Conservation (phyloP, 1,140 invertebrate genomes). For the Pygmarrhopalites habei region DNA sequence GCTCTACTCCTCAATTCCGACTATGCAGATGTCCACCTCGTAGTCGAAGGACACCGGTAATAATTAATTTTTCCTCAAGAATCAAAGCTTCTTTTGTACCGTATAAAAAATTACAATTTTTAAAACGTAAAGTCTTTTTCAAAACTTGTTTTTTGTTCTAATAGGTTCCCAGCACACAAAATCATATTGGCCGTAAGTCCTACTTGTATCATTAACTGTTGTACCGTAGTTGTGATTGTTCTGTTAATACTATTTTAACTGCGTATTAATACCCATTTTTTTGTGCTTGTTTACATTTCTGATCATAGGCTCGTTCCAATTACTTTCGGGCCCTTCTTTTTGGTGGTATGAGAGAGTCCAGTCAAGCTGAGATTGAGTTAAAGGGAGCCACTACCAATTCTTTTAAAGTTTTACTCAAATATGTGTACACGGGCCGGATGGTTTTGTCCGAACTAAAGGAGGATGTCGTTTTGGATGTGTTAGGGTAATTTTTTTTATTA, state of each 20-base stretch:
- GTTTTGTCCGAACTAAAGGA: slow-evolving; percentile 73
- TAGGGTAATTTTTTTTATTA: slow-evolving; percentile 55
- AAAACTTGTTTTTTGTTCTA: too few relatives aligned
- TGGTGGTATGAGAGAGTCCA: slow-evolving; percentile 85
- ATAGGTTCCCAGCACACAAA: slow-evolving; percentile 74
- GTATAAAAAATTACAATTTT: neutral
- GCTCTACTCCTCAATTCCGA: slow-evolving; percentile 47
- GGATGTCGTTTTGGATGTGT: slow-evolving; percentile 75
- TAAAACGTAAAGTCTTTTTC: neutral
- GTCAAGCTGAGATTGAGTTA: slow-evolving; percentile 71
- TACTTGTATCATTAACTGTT: slow-evolving; percentile 45
- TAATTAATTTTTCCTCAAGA: too few relatives aligned
- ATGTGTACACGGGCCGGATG: slow-evolving; percentile 91
- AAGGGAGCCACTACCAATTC: slow-evolving; percentile 75
- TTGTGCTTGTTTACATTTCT: too few relatives aligned
- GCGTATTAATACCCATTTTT: neutral
- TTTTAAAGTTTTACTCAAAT: slow-evolving; percentile 83
- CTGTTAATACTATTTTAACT: too few relatives aligned
- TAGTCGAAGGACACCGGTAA: slow-evolving; percentile 81
- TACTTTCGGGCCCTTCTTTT: slow-evolving; percentile 52
- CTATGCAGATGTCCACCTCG: slow-evolving; percentile 82
- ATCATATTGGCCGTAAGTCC: slow-evolving; percentile 86
- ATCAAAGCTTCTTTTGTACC: neutral
- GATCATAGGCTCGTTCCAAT: slow-evolving; percentile 58
- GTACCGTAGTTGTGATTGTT: neutral